phyloP scores from a whole-genome alignment of 2,113 vertebrate genomes.

The Aplodontia rufa region DNA sequence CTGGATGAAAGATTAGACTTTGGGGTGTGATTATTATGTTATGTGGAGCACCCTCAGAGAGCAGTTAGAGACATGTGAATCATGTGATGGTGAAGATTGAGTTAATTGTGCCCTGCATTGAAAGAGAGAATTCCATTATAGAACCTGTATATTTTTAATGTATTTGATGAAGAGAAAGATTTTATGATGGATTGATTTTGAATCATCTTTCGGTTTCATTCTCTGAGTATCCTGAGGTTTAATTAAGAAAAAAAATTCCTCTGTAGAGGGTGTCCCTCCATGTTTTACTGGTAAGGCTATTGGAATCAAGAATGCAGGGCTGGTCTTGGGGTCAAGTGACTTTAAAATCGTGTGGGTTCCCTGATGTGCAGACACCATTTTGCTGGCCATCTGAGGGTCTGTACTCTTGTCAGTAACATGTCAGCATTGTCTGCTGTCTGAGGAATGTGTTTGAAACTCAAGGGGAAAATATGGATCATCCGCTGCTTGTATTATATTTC shows the following conservation, averaged over 20 bases:
- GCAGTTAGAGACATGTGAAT: neutral
- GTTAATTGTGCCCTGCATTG: neutral
- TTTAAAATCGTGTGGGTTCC: conserved; percentile 53
- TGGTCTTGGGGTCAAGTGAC: conserved; percentile 30
- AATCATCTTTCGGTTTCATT: neutral
- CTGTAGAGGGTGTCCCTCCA: neutral
- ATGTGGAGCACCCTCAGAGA: neutral
- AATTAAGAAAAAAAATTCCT: conserved; percentile 39
- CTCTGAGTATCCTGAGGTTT: neutral
- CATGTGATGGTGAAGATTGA: neutral
- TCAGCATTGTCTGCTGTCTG: conserved; percentile 34
- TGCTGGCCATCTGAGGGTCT: conserved; percentile 33
- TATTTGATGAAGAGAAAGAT: conserved; percentile 28
- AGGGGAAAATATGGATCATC: conserved; percentile 40
- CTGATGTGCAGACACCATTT: conserved; percentile 16
- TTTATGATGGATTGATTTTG: conserved; percentile 26
- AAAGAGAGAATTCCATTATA: conserved; percentile 8
- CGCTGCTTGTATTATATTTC: conserved; percentile 66
- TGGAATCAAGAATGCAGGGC: neutral
- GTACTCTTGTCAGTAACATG: conserved; percentile 47
- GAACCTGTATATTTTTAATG: neutral
- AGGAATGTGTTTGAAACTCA: neutral
- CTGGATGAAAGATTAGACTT: neutral
- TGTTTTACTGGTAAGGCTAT: neutral
- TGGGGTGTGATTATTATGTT: neutral